Base-by-base conservation (phyloP, 2,113 vertebrate genomes). In the Podiceps cristatus region DNA sequence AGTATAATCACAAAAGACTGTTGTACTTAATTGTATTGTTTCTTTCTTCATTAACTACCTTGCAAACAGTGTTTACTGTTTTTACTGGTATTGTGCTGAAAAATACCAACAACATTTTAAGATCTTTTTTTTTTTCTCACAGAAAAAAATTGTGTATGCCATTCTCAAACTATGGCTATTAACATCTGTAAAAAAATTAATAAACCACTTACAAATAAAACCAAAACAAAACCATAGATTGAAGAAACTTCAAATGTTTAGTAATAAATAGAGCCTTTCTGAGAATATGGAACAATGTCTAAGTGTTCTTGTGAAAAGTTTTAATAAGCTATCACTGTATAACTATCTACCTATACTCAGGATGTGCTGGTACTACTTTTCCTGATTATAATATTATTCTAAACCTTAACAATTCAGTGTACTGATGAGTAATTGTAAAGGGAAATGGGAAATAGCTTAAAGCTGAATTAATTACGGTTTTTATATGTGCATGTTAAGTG, bases 371-470 rank as follows among this genome's bases (percentile, higher is more conserved):
- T 27, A 31, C 10, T 74, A 56, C 14, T 80, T 55, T 47, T 63
- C 14, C 31, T 63, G 42, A 59, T 71, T 62, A 53, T 29, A 63
- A 33, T 53, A 50, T 24, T 44, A 76, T 79, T 93, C 56, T 74
- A 81, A 81, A 66, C 6, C 13, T 60, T 47, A 77, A 47, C 18
- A 87, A 63, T 52, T 58, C n/a, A 8, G 15, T 58, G 15, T 64
- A 64, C 13, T 33, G 27, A 64, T 64, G 69, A 91, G 25, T 49
- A 81, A 73, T 73, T 96, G 13, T 76, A 82, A 76, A 50, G 62
- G 31, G 40, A 93, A 93, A 88, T 67, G 35, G 67, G 68, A 94
- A 96, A 78, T 81, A 87, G 72, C 83, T 37, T 91, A 74, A 87
- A 95, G 56, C 47, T 78, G 60, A 94, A 87, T 74, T 80, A 91